A percentile compares a stretch with the other conserved stretches of the same genome.
Evolutionary conservation across 2,113 vertebrate species (phyloP).

Genomic region (Antigone vipio): DNA sequence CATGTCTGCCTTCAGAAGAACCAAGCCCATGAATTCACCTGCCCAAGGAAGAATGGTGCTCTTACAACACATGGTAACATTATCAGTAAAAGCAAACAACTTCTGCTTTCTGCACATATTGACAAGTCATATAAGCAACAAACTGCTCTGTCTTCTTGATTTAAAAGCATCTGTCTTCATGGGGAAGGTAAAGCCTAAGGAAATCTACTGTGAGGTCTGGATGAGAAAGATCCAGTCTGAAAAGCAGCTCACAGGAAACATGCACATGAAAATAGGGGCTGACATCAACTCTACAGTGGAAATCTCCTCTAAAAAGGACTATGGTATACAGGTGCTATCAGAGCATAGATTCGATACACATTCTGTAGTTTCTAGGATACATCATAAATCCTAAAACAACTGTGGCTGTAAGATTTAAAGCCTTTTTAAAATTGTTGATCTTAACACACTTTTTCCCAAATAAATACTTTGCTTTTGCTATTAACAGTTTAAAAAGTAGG

Average conservation of each 20-base stretch:
- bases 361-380: not conserved
- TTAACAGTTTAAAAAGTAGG: not conserved
- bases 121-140: not conserved
- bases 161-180: not conserved
- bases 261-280: not conserved
- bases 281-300: not conserved
- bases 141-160: not conserved
- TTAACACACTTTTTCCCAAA: not conserved
- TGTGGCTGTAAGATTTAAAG: not conserved
- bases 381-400: not conserved
- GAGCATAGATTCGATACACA: not conserved
- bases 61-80: accelerated
- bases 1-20: not conserved
- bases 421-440: not conserved
- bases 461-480: not conserved
- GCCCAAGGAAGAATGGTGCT: not conserved
- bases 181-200: not conserved
- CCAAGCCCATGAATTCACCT: not conserved
- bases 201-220: not conserved
- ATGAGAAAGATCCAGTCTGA: slow-evolving; percentile 3
- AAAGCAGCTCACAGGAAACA: not conserved
- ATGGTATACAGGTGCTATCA: not conserved
- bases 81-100: not conserved
- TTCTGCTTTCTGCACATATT: not conserved
- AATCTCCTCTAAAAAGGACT: not conserved